phyloP scores from a whole-genome alignment of 2,113 vertebrate genomes.

The Phalacrocorax carbo region DNA sequence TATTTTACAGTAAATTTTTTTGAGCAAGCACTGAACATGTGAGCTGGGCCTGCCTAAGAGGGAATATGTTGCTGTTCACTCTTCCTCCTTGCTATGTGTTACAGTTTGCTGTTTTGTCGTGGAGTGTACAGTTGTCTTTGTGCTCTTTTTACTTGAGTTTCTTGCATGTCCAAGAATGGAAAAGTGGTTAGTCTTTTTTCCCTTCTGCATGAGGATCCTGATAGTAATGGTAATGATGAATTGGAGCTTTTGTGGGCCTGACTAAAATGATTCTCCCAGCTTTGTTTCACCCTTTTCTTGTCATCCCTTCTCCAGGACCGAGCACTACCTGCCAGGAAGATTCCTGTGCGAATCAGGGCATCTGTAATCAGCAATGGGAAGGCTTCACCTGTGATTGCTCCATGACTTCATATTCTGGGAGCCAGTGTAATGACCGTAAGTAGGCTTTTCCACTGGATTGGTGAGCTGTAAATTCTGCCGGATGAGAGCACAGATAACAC shows the following conservation, averaged over 20 bases:
- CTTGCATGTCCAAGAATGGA: constrained; percentile 51
- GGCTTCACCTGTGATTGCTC: constrained; percentile 96
- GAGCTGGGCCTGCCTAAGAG: constrained; percentile 20
- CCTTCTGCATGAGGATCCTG: constrained; percentile 8
- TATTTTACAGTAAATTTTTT: not conserved
- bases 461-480: not conserved
- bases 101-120: constrained; percentile 45
- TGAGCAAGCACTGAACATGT: not conserved
- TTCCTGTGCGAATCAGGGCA: constrained; percentile 94
- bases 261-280: not conserved
- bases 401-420: constrained; percentile 96
- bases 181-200: constrained; percentile 9
- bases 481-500: not conserved
- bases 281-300: not conserved
- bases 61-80: constrained; percentile 64
- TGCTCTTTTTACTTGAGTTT: constrained; percentile 40
- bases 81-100: constrained; percentile 40
- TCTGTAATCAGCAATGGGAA: constrained; percentile 98
- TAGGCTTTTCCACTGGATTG: constrained; percentile 37
- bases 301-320: constrained; percentile 77
- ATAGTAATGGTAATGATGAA: not conserved
- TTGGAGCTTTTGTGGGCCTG: not conserved
- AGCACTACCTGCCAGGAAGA: constrained; percentile 97
- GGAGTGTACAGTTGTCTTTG: constrained; percentile 43
- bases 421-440: constrained; percentile 98